Evolutionary conservation across 2,797 vertebrate genomes (phyloP).

Genomic region (Eutrigla gurnardus): DNA sequence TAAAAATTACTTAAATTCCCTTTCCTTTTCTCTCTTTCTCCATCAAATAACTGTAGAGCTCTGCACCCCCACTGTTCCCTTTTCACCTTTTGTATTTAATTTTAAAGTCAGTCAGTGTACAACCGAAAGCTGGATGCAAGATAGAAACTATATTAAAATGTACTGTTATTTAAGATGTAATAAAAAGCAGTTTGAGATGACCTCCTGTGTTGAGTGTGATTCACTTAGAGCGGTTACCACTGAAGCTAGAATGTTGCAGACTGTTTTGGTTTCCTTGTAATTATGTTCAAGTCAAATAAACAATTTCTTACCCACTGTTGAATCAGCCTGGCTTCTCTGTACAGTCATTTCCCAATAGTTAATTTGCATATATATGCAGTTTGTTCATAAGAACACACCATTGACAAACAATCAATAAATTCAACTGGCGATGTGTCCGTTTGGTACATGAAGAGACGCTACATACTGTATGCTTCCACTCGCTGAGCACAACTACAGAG

Average conservation of each 20-base stretch:
- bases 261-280: constrained; percentile 79
- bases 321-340: constrained; percentile 65
- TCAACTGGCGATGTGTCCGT: not conserved
- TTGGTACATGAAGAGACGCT: not conserved
- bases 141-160: constrained; percentile 99
- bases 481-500: not conserved
- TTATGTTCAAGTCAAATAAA: constrained; percentile 82
- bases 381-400: not conserved
- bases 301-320: constrained; percentile 80
- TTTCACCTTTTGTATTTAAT: constrained; percentile 99
- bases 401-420: not conserved
- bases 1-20: constrained; percentile 84
- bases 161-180: constrained; percentile 99
- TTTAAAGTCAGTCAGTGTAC: constrained; percentile 99
- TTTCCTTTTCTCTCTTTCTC: constrained; percentile 87
- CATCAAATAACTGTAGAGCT: constrained; percentile 94
- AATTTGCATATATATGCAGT: not conserved
- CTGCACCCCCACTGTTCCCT: constrained; percentile 91
- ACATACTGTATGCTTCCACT: not conserved
- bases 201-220: constrained; percentile 79
- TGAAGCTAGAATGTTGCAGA: constrained; percentile 78
- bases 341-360: not conserved
- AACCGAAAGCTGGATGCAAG: constrained; percentile 99
- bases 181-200: constrained; percentile 99
- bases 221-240: constrained; percentile 74